Conservation (phyloP, 1,140 invertebrate genomes). For the Ctenoplectra terminalis region DNA sequence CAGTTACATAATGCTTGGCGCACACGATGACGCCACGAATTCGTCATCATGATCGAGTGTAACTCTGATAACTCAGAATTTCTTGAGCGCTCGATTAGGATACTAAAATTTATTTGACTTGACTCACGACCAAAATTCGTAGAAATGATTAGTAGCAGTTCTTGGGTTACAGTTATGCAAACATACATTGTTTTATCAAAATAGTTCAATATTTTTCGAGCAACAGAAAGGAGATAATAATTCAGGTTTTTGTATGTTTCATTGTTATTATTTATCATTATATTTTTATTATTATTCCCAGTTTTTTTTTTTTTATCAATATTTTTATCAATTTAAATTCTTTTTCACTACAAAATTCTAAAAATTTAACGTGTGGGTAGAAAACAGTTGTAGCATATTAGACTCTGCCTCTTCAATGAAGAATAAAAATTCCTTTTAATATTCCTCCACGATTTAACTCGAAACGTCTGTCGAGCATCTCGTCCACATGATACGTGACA, state of each 20-base stretch:
- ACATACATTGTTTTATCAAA: neutral
- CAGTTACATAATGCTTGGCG: neutral
- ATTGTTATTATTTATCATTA: too few species aligned
- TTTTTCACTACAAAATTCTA: too few species aligned
- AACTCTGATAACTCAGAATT: too few species aligned
- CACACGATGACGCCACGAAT: neutral
- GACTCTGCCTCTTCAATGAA: too few species aligned
- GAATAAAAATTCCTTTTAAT: neutral
- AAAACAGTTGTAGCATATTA: too few species aligned
- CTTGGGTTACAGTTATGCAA: neutral
- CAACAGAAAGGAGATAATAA: neutral
- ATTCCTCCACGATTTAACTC: neutral
- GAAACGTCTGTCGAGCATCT: too few species aligned
- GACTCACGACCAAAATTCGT: neutral
- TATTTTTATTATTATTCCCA: too few species aligned
- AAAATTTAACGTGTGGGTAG: too few species aligned
- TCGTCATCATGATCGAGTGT: slow-evolving; percentile 4
- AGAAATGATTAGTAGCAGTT: neutral
- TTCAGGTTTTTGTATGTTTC: too few species aligned
- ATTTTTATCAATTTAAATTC: too few species aligned
- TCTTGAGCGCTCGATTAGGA: neutral
- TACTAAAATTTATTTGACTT: neutral
- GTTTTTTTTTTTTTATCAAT: too few species aligned
- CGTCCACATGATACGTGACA: neutral
- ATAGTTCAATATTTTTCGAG: neutral